phyloP scores from a whole-genome alignment of 1,140 invertebrate genomes.

The Acyrthosiphon pisum region DNA sequence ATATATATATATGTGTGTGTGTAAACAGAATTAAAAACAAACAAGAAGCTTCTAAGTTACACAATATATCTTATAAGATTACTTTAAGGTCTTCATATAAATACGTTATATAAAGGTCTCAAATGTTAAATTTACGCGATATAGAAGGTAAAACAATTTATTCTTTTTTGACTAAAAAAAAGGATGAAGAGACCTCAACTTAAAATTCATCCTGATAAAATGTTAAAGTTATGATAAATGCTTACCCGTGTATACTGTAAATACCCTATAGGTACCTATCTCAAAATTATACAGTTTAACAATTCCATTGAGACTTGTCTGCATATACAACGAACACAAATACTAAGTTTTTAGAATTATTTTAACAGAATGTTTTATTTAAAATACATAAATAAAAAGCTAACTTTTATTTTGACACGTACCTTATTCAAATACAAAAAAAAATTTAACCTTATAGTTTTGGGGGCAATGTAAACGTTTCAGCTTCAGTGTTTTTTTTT shows the following conservation, averaged over 20 bases:
- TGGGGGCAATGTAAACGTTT: not conserved
- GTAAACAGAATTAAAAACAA: constrained; percentile 9
- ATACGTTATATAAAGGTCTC: not conserved
- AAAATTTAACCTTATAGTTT: not conserved
- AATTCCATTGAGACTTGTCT: not conserved
- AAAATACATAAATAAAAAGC: not conserved
- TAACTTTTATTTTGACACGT: not conserved
- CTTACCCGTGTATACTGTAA: not conserved
- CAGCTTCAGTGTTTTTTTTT: not conserved
- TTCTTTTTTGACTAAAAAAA: not conserved
- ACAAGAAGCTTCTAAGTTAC: constrained; percentile 10
- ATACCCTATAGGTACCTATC: too few species aligned
- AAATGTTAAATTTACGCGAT: not conserved
- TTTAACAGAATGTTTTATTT: not conserved
- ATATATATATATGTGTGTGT: too few species aligned
- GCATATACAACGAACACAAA: not conserved
- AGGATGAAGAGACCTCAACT: not conserved
- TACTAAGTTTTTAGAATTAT: not conserved
- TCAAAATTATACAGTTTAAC: not conserved
- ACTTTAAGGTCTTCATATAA: constrained; percentile 30
- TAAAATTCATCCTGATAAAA: not conserved
- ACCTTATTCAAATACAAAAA: not conserved
- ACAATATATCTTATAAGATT: constrained; percentile 28
- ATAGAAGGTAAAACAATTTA: not conserved
- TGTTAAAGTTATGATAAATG: not conserved